phyloP scores from a whole-genome alignment of 1,140 invertebrate species.

The Sitodiplosis mosellana region DNA sequence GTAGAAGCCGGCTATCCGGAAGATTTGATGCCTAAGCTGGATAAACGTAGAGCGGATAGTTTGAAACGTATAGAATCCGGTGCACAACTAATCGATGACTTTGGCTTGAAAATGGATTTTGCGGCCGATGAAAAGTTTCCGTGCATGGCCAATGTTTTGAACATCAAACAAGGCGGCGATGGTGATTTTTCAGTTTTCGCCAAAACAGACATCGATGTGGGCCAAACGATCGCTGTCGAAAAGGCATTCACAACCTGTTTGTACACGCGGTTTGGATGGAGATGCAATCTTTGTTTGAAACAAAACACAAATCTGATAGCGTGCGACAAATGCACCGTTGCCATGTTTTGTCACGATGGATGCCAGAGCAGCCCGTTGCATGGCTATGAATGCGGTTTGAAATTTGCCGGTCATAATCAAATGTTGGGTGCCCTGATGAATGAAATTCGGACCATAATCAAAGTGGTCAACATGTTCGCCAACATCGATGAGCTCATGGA shows the following conservation, averaged over 20 bases:
- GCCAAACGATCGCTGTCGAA: too few species aligned
- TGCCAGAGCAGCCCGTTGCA: background rate
- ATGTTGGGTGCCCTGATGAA: background rate
- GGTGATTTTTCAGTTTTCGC: too few species aligned
- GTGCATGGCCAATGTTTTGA: too few species aligned
- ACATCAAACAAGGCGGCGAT: too few species aligned
- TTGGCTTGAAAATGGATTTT: too few species aligned
- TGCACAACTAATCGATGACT: too few species aligned
- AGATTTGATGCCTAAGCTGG: slow-evolving; percentile 8
- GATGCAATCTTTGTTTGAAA: background rate
- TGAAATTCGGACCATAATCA: background rate
- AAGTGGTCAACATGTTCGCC: background rate
- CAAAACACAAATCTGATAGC: background rate
- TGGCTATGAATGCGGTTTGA: background rate
- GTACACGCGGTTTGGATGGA: background rate
- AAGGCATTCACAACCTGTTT: background rate
- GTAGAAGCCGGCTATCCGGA: slow-evolving; percentile 15
- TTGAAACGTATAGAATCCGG: too few species aligned
- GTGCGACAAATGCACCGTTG: background rate
- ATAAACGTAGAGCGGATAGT: background rate
- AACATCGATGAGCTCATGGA: background rate
- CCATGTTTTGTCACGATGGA: background rate
- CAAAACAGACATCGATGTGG: too few species aligned
- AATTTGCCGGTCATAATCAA: background rate
- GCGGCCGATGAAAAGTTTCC: too few species aligned